Percentiles rank a stretch among this genome's conserved stretches.
phyloP scores from a whole-genome alignment of 2,797 vertebrate genomes.

The Sebastes miniatus region DNA sequence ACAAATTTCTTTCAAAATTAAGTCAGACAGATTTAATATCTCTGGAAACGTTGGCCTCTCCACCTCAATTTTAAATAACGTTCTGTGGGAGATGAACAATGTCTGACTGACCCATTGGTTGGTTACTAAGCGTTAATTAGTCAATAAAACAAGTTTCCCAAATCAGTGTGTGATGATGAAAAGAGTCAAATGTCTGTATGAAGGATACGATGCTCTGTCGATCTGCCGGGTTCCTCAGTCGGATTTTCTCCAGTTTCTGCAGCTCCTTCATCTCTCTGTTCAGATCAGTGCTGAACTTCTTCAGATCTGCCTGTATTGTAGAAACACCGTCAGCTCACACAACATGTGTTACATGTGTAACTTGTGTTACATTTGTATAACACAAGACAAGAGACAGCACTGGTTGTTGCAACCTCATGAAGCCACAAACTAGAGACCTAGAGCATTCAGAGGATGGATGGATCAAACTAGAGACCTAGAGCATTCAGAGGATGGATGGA shows the following conservation, averaged over 20 bases:
- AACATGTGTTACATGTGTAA: neutral
- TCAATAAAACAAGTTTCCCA: neutral
- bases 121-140: neutral
- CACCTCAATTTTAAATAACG: neutral
- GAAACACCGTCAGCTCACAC: neutral
- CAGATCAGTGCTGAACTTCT: conserved; percentile 79
- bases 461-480: too few species aligned
- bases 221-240: conserved; percentile 80
- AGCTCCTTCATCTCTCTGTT: conserved; percentile 85
- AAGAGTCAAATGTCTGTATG: neutral
- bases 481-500: too few species aligned
- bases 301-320: conserved; percentile 80
- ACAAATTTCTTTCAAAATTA: neutral
- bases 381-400: neutral
- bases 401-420: neutral
- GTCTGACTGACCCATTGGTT: neutral
- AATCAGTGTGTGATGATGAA: neutral
- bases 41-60: neutral
- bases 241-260: conserved; percentile 82
- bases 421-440: too few species aligned
- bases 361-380: too few species aligned
- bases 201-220: conserved; percentile 87
- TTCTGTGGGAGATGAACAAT: neutral
- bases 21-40: neutral
- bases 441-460: too few species aligned